Base-by-base conservation (phyloP, 2,888 invertebrate species). In the Euplexia lucipara region DNA sequence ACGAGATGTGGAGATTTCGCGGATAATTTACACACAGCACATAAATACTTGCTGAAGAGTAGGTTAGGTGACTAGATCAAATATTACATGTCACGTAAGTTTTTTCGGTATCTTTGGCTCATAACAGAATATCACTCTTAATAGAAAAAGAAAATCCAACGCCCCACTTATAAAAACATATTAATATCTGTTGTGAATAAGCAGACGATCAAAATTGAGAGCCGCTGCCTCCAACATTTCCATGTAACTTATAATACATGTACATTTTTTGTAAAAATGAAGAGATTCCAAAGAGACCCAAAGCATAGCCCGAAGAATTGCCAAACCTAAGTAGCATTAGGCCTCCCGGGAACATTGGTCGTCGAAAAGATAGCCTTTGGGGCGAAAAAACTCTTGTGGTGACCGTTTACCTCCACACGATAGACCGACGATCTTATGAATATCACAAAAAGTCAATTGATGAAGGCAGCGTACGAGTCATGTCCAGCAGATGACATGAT, bases 131-230 rank as follows among this genome's bases (percentile, higher is more conserved):
- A 12, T 47, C 10, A 2, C 12, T 35, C 39, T 16, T 12, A 9
- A 35, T 12, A 47, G 18, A 51, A 42, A 8, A 22, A 42, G 37
- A n/a, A 7, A 12, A 16, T 35, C 4, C 41, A 41, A 53, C 35
- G 14, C 48, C 44, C 42, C 20, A 37, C 34, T 20, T 30, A 52
- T 54, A 37, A 42, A 47, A 41, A 42, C 32, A 20, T 7, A 73
- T 78, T 78, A 67, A 77, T 59, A 30, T n/a, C 61, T 54, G 18
- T 34, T 62, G 47, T 26, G 49, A 30, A 65, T 56, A 59, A 69
- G 63, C 63, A 56, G 48, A 49, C 47, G 3, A 18, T 18, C 20
- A 22, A 61, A 69, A 61, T 69, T 70, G 63, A 67, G 67, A 53
- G 60, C 64, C 26, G 16, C 32, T 59, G 30, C 34, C 48, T 56